Evolutionary conservation across 1,140 invertebrate species (phyloP).

Genomic region (Laupala kohalensis): DNA sequence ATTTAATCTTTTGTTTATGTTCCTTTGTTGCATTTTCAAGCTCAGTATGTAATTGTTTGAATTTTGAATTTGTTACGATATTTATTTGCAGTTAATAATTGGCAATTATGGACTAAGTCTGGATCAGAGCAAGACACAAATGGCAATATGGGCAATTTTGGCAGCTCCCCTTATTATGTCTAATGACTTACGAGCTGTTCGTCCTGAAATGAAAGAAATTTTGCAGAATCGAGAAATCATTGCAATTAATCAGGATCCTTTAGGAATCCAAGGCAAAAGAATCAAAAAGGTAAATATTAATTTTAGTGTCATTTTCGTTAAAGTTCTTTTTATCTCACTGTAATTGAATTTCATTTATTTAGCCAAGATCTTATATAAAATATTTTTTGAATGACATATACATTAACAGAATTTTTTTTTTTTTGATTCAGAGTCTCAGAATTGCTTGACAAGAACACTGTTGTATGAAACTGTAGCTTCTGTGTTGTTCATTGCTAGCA

Average conservation of each 20-base stretch:
- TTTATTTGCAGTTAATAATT: constrained; percentile 51
- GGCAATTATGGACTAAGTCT: constrained; percentile 77
- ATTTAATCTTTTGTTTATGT: too few species aligned
- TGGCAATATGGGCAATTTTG: constrained; percentile 82
- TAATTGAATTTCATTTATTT: neutral
- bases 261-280: constrained; percentile 51
- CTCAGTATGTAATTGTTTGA: too few species aligned
- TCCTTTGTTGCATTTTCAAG: too few species aligned
- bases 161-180: constrained; percentile 84
- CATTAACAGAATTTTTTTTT: neutral
- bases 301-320: neutral
- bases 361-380: neutral
- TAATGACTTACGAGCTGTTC: constrained; percentile 60
- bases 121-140: constrained; percentile 72
- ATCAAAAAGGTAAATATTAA: neutral
- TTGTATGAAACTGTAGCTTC: neutral
- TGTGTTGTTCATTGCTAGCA: neutral
- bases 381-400: neutral
- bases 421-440: neutral
- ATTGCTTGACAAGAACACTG: neutral
- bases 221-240: constrained; percentile 65
- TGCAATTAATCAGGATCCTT: constrained; percentile 69
- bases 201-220: constrained; percentile 57
- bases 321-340: neutral
- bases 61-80: too few species aligned